A percentile compares a stretch with the other conserved stretches of the same genome.
Conservation (phyloP, 2,797 vertebrate species). For the Xenops minutus region DNA sequence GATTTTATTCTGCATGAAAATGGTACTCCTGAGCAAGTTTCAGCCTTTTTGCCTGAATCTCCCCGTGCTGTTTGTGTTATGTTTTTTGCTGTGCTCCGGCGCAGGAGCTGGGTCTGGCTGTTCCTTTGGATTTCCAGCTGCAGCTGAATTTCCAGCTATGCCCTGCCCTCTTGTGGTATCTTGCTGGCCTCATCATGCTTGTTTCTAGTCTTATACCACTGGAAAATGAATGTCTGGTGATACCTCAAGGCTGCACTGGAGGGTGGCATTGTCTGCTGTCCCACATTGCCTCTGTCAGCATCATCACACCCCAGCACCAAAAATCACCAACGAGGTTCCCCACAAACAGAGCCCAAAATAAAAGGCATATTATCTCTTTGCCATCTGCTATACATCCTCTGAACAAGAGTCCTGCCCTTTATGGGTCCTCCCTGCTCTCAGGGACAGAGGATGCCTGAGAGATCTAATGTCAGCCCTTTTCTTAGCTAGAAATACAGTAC, state of each 20-base stretch:
- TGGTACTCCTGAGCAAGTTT: background rate
- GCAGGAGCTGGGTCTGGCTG: background rate
- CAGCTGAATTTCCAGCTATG: background rate
- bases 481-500: background rate
- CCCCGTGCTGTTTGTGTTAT: too few species aligned
- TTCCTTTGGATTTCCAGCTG: background rate
- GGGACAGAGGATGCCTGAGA: background rate
- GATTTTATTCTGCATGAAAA: accelerated
- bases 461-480: background rate
- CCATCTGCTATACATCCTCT: background rate
- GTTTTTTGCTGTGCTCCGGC: background rate
- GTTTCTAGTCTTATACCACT: accelerated
- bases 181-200: background rate
- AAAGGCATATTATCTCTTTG: background rate
- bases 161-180: conserved; percentile 43
- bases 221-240: background rate
- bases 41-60: background rate
- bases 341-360: background rate
- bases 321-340: background rate
- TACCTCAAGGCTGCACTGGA: background rate
- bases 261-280: background rate
- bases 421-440: background rate
- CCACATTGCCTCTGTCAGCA: background rate
- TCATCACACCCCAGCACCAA: background rate
- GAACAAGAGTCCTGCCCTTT: background rate